phyloP scores from a whole-genome alignment of 2,888 invertebrate species.

The Gisinianus flammeolus region DNA sequence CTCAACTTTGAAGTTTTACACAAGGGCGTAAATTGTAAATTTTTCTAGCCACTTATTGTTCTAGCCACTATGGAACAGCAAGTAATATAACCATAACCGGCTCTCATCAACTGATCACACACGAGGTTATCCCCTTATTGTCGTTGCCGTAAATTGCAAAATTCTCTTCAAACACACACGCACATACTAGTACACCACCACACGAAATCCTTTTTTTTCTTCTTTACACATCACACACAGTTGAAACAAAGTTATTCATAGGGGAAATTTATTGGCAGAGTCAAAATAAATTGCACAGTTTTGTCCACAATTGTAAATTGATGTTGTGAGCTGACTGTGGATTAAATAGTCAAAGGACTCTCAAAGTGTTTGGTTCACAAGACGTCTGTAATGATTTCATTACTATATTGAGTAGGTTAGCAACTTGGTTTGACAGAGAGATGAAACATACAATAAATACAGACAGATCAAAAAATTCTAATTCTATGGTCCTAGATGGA shows the following conservation, averaged over 20 bases:
- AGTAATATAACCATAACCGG: conserved; percentile 23
- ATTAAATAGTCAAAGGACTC: conserved; percentile 8
- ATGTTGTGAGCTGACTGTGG: too few species aligned
- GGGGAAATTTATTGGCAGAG: conserved; percentile 20
- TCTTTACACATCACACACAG: too few species aligned
- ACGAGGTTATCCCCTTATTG: conserved; percentile 19
- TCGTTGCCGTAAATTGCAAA: background rate
- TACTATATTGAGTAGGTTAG: conserved; percentile 15
- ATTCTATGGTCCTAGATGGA: too few species aligned
- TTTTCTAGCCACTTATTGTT: conserved; percentile 24
- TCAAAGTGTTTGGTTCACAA: too few species aligned
- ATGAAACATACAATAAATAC: background rate
- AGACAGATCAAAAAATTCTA: too few species aligned
- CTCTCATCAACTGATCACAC: conserved; percentile 30
- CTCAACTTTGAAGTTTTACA: background rate
- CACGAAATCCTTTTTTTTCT: too few species aligned
- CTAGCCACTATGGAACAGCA: background rate
- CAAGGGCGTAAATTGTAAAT: conserved; percentile 18
- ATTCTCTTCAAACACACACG: background rate
- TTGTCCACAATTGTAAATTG: background rate
- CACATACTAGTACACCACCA: background rate
- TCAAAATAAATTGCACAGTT: conserved; percentile 15
- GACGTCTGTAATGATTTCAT: conserved; percentile 3
- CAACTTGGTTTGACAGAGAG: background rate
- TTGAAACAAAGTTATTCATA: conserved; percentile 25